These are phyloP conservation scores for Ennomos fuscantarius DNA, from an alignment of 2,888 invertebrate species.

Conservation along the genomic window DNA sequence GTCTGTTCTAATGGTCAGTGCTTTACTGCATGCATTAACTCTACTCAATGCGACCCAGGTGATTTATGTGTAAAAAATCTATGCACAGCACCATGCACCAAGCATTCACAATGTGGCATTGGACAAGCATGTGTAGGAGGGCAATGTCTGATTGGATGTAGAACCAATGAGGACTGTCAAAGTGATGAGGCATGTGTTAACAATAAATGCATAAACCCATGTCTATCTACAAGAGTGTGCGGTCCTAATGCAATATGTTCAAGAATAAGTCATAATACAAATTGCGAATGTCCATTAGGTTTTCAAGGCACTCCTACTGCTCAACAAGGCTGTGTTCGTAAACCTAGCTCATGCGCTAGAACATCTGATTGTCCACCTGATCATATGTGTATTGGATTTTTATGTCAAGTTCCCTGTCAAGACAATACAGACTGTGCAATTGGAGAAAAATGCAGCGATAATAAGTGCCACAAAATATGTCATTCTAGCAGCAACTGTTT, in stretches of 20 bases:
- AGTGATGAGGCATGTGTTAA: constrained; percentile 92
- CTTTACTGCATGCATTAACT: constrained; percentile 91
- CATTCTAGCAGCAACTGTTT: constrained; percentile 96
- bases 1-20: constrained; percentile 94
- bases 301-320: constrained; percentile 95
- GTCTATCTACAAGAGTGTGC: constrained; percentile 90
- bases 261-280: constrained; percentile 89
- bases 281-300: constrained; percentile 92
- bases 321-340: constrained; percentile 94
- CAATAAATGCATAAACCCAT: constrained; percentile 94
- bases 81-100: constrained; percentile 91
- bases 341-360: constrained; percentile 88
- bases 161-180: constrained; percentile 92
- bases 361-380: constrained; percentile 90
- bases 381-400: constrained; percentile 91
- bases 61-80: constrained; percentile 92
- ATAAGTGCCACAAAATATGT: constrained; percentile 93
- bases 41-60: constrained; percentile 91
- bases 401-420: constrained; percentile 92
- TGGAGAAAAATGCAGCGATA: constrained; percentile 93
- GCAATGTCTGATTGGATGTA: constrained; percentile 93
- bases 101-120: constrained; percentile 91
- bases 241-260: constrained; percentile 94
- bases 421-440: constrained; percentile 91
- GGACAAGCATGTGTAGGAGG: constrained; percentile 93